These are phyloP conservation scores for Bellardia bayeri DNA, from an alignment of 2,888 invertebrate genomes.

Conservation along the genomic window DNA sequence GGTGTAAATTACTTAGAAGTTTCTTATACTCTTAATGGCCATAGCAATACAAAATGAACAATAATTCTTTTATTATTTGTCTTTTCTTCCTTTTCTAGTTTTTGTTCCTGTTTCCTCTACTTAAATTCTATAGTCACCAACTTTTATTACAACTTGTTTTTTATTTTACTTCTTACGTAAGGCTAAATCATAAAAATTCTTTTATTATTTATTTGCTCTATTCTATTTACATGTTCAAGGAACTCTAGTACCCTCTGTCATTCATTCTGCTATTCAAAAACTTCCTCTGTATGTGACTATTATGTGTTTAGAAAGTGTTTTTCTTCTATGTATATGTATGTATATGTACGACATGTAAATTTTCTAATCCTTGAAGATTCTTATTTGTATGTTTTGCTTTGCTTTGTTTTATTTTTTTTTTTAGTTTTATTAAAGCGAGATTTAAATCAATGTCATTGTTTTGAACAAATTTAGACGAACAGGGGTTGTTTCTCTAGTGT, in stretches of 20 bases:
- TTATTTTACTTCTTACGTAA: slow-evolving; percentile 62
- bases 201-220: slow-evolving; percentile 58
- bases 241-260: slow-evolving; percentile 8
- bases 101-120: slow-evolving; percentile 34
- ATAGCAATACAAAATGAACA: slow-evolving; percentile 66
- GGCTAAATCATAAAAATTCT: slow-evolving; percentile 42
- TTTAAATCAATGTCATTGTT: slow-evolving; percentile 69
- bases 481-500: slow-evolving; percentile 37
- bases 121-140: slow-evolving; percentile 42
- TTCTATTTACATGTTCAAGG: slow-evolving; percentile 33
- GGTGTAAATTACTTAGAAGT: slow-evolving; percentile 70
- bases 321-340: background rate
- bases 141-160: slow-evolving; percentile 65
- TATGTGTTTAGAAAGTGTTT: slow-evolving; percentile 7
- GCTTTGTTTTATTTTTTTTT: slow-evolving; percentile 46
- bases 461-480: slow-evolving; percentile 37
- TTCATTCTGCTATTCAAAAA: background rate
- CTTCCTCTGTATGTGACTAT: slow-evolving; percentile 25
- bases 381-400: slow-evolving; percentile 37
- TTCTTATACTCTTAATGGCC: slow-evolving; percentile 65
- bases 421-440: slow-evolving; percentile 56
- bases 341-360: slow-evolving; percentile 40
- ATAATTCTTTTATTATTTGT: slow-evolving; percentile 69
- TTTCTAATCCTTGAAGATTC: slow-evolving; percentile 64
- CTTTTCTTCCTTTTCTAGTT: slow-evolving; percentile 41